Conservation (phyloP, 2,113 vertebrate species). For the Mustelus asterias region DNA sequence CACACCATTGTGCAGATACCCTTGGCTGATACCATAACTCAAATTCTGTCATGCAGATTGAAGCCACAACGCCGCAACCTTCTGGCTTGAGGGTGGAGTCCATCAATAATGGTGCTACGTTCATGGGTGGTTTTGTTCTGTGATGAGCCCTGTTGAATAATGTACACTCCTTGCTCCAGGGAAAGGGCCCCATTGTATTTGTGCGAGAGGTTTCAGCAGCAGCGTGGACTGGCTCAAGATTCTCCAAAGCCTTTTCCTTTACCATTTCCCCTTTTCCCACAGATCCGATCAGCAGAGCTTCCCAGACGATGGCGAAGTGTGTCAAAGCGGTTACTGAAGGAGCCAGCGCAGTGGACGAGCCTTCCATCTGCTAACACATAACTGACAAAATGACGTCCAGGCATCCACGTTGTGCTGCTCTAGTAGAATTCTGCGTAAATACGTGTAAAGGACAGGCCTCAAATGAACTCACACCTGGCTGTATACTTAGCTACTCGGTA, state of each 20-base stretch:
- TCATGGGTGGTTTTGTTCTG: not conserved
- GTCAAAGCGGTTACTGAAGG: slow-evolving; percentile 92
- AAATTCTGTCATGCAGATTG: not conserved
- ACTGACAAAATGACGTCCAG: not conserved
- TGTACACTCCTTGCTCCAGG: not conserved
- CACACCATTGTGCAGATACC: not conserved
- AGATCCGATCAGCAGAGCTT: slow-evolving; percentile 92
- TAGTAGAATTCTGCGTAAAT: not conserved
- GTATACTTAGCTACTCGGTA: not conserved
- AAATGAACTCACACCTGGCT: not conserved
- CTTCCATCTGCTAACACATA: slow-evolving; percentile 71
- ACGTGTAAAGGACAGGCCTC: not conserved
- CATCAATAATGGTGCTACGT: not conserved
- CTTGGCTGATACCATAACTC: not conserved
- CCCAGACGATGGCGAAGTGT: slow-evolving; percentile 98
- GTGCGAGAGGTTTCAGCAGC: not conserved
- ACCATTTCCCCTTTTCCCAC: slow-evolving; percentile 42
- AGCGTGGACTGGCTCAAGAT: not conserved
- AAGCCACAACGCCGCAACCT: not conserved
- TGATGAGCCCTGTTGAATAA: not conserved
- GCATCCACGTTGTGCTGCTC: too few relatives aligned
- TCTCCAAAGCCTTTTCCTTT: not conserved
- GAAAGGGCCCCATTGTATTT: not conserved
- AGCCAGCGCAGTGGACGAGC: slow-evolving; percentile 83
- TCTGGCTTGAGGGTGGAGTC: not conserved